Base-by-base conservation (phyloP, 2,113 vertebrate genomes). In the Nothoprocta perdicaria region DNA sequence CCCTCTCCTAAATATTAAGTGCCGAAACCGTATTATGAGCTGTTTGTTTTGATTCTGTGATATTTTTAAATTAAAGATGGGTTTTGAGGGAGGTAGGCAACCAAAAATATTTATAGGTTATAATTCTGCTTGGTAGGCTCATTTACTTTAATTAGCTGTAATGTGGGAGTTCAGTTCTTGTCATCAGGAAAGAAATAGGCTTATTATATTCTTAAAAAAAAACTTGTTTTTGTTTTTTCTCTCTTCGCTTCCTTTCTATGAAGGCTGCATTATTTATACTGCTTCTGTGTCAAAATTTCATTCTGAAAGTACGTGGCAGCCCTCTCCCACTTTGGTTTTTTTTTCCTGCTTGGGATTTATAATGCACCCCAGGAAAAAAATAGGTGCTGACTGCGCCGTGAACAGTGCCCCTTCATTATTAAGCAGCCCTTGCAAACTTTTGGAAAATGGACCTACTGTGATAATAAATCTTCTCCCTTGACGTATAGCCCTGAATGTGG, bases 401-500 rank as follows among this genome's bases (percentile, higher is more conserved):
- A 96, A 83, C 45, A 74, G 87, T 57, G 80, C 38, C 52, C 69
- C 92, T 94, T 92, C 93, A 76, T 92, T 92, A 96, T 86, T 57
- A 83, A 94, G 58, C 78, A 81, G 43, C 31, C 73, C 72, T 79
- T 93, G 92, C 92, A 93, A 90, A 90, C 46, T 88, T 90, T 89
- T 45, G 65, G 93, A 93, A 89, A 94, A 94, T 80, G 46, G 75
- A 74, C 88, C 63, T 80, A 86, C 15, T 53, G 90, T 61, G 88
- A 94, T 86, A 92, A 95, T 96, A 97, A 97, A 96, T 95, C 93
- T 96, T 91, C 71, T 95, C 93, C 74, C 92, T 79, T 95, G 94
- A 91, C 93, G 48, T 19, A 23, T 29, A 95, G 92, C 69, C 58
- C 95, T 80, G 90, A 96, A 91, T 91, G 90, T 91, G 78, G 55